Conservation (phyloP, 2,113 vertebrate genomes). For the Megaleporinus macrocephalus region DNA sequence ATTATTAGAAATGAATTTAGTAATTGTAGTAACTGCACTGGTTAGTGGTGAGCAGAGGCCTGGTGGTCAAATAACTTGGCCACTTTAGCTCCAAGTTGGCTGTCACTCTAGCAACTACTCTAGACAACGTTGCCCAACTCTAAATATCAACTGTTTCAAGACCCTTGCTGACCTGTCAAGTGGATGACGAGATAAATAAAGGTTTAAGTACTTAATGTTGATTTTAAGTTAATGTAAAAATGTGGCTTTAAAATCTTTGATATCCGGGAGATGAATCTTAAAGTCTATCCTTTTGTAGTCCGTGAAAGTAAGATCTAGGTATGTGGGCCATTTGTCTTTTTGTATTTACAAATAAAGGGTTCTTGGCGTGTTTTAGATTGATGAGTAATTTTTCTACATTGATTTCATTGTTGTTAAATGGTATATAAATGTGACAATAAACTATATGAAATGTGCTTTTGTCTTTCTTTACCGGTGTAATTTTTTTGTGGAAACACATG, state of each 20-base stretch:
- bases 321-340: slow-evolving; percentile 37
- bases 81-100: not conserved
- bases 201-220: not conserved
- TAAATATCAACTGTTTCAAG: not conserved
- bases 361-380: slow-evolving; percentile 73
- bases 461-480: slow-evolving; percentile 98
- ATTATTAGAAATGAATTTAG: not conserved
- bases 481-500: slow-evolving; percentile 72
- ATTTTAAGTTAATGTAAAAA: slow-evolving; percentile 5
- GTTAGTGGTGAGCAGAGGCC: not conserved
- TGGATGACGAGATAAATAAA: not conserved
- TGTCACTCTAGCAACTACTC: not conserved
- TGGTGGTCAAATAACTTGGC: not conserved
- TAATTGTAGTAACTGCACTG: not conserved
- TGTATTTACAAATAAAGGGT: slow-evolving; percentile 56
- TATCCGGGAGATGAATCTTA: not conserved
- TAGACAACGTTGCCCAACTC: not conserved
- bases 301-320: slow-evolving; percentile 2
- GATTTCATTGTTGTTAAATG: slow-evolving; percentile 94
- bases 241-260: not conserved
- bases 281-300: slow-evolving; percentile 1
- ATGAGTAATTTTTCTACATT: slow-evolving; percentile 71
- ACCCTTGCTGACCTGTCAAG: not conserved
- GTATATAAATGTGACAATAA: slow-evolving; percentile 97
- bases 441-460: slow-evolving; percentile 99